Evolutionary conservation across 1,140 invertebrate species (phyloP).

Genomic region (Probaryconus sp.): DNA sequence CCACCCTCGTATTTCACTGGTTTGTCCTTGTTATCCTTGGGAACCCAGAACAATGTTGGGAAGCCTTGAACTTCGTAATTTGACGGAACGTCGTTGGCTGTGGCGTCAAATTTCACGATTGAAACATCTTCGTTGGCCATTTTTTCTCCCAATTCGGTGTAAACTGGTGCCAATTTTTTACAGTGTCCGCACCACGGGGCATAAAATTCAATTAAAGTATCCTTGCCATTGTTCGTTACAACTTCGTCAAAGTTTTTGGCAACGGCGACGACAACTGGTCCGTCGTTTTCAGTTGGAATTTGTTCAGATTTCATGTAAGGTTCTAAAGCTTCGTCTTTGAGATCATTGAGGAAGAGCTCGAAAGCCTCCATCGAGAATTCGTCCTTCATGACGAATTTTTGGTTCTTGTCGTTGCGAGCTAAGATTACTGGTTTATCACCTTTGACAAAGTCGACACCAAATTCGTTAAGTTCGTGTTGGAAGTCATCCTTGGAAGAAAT

Average conservation of each 20-base stretch:
- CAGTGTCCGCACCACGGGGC: slow-evolving; percentile 99
- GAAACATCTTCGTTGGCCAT: slow-evolving; percentile 92
- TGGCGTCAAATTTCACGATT: slow-evolving; percentile 99
- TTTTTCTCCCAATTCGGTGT: slow-evolving; percentile 96
- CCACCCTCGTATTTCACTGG: slow-evolving; percentile 97
- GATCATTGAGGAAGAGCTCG: slow-evolving; percentile 91
- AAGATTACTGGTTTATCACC: slow-evolving; percentile 94
- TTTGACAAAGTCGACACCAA: slow-evolving; percentile 91
- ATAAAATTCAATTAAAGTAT: slow-evolving; percentile 98
- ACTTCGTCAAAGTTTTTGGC: slow-evolving; percentile 98
- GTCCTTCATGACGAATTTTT: slow-evolving; percentile 93
- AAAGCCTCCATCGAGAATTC: slow-evolving; percentile 96
- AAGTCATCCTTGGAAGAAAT: slow-evolving; percentile 95
- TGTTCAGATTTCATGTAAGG: slow-evolving; percentile 97
- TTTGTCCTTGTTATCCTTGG: slow-evolving; percentile 88
- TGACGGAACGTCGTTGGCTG: slow-evolving; percentile 98
- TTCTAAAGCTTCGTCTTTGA: slow-evolving; percentile 90
- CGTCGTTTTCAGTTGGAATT: slow-evolving; percentile 91
- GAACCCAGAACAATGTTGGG: slow-evolving; percentile 97
- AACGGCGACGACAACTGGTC: slow-evolving; percentile 93
- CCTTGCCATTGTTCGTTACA: slow-evolving; percentile 93
- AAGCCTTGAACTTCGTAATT: slow-evolving; percentile 96
- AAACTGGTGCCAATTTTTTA: slow-evolving; percentile 95
- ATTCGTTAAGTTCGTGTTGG: slow-evolving; percentile 95
- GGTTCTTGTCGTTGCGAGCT: slow-evolving; percentile 87